These are phyloP conservation scores for Caenorhabditis sp. DNA, from an alignment of 2,888 invertebrate species.

Conservation along the genomic window DNA sequence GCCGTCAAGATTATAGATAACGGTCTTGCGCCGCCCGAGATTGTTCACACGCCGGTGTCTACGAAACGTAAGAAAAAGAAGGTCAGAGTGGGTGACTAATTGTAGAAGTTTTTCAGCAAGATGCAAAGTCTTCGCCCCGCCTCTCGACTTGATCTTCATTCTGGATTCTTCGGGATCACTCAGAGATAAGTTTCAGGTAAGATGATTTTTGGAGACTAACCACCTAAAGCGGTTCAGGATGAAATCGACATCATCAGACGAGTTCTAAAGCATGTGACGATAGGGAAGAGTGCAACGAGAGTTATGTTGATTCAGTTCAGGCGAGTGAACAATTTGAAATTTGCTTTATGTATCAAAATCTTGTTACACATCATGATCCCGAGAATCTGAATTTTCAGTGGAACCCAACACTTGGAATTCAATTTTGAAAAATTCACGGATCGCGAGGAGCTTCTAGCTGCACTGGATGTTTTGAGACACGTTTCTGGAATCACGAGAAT, in stretches of 20 bases:
- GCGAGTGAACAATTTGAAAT: conserved; percentile 23
- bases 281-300: conserved; percentile 79
- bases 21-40: conserved; percentile 82
- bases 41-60: conserved; percentile 80
- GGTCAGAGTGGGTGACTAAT: neutral
- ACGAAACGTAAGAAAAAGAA: conserved; percentile 74
- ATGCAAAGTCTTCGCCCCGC: conserved; percentile 81
- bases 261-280: conserved; percentile 80
- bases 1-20: conserved; percentile 80
- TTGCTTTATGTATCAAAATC: too few species aligned
- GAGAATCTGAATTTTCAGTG: conserved; percentile 69
- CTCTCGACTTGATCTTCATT: conserved; percentile 82
- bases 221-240: conserved; percentile 69
- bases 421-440: conserved; percentile 80
- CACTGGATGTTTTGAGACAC: conserved; percentile 78
- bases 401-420: conserved; percentile 82
- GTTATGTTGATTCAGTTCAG: conserved; percentile 83
- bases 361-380: too few species aligned
- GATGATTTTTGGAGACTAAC: too few species aligned
- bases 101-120: conserved; percentile 73
- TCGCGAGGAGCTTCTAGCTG: conserved; percentile 78
- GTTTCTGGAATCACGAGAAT: conserved; percentile 82
- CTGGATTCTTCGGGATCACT: conserved; percentile 82
- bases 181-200: conserved; percentile 77
- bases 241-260: conserved; percentile 81